Percentiles rank a stretch among this genome's conserved stretches.
Evolutionary conservation across 2,888 invertebrate genomes (phyloP).

Genomic region (Campaea margaritaria): DNA sequence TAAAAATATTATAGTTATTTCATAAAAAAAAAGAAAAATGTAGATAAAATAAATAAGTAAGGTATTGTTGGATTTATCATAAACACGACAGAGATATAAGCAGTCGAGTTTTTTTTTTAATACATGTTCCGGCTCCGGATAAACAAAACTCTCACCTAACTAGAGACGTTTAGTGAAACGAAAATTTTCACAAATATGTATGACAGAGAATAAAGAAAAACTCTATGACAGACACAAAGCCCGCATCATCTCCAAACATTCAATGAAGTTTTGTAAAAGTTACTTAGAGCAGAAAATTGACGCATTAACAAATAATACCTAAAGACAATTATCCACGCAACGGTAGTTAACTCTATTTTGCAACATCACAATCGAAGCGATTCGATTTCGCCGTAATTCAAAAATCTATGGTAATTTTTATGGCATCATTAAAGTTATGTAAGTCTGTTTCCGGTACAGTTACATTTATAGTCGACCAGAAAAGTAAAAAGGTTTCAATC

Average conservation of each 20-base stretch:
- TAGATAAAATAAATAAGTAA: no score
- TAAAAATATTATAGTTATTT: no score
- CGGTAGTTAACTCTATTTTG: conserved; percentile 36
- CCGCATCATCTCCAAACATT: not conserved
- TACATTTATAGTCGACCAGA: conserved; percentile 11
- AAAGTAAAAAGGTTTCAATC: not conserved
- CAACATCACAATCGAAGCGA: conserved; percentile 32
- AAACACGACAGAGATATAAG: no score
- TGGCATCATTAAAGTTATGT: conserved; percentile 34
- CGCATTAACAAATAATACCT: conserved; percentile 27
- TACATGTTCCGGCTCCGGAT: no score
- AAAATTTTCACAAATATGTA: no score
- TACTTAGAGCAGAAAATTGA: conserved; percentile 24
- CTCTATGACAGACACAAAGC: no score
- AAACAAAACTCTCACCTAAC: no score
- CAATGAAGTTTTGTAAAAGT: conserved; percentile 1
- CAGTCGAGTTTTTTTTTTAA: no score
- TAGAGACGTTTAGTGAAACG: no score
- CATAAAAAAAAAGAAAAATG: no score
- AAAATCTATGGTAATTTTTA: conserved; percentile 39
- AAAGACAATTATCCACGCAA: conserved; percentile 35
- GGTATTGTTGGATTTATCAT: no score
- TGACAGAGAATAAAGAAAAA: no score
- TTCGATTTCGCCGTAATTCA: conserved; percentile 31
- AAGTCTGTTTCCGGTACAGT: conserved; percentile 33